Percentiles rank a stretch among this genome's conserved stretches.
phyloP scores from a whole-genome alignment of 2,888 invertebrate species.

The Mystacides longicornis region DNA sequence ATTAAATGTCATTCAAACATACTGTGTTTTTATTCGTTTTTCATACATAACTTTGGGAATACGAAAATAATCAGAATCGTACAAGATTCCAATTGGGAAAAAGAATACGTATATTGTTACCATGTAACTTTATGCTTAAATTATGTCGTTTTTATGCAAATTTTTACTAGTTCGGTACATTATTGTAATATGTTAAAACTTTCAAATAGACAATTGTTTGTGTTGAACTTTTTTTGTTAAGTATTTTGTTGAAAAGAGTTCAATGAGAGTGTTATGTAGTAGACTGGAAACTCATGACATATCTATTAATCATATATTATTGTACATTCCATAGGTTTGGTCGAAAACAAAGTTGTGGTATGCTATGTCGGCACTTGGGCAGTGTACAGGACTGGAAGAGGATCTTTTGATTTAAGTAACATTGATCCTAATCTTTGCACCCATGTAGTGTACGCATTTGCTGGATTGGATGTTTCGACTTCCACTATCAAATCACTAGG shows the following conservation, averaged over 20 bases:
- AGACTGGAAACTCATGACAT: too few relatives aligned
- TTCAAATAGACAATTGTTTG: background rate
- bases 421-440: conserved; percentile 71
- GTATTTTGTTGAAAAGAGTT: background rate
- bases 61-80: too few relatives aligned
- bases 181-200: background rate
- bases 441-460: conserved; percentile 75
- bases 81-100: too few relatives aligned
- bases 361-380: conserved; percentile 81
- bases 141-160: too few relatives aligned
- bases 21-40: too few relatives aligned
- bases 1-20: too few relatives aligned
- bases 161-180: too few relatives aligned
- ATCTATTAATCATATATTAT: background rate
- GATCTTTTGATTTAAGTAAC: conserved; percentile 58
- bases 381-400: conserved; percentile 59
- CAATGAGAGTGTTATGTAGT: too few relatives aligned
- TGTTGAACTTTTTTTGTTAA: background rate
- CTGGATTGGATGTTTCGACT: conserved; percentile 61
- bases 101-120: too few relatives aligned
- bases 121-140: too few relatives aligned
- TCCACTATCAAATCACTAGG: conserved; percentile 64
- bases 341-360: conserved; percentile 65
- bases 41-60: too few relatives aligned
- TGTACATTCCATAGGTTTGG: background rate